Evolutionary conservation across 2,797 vertebrate species (phyloP), one percentile per base, ranked within the genome.

Genomic region (Microhierax caerulescens): DNA sequence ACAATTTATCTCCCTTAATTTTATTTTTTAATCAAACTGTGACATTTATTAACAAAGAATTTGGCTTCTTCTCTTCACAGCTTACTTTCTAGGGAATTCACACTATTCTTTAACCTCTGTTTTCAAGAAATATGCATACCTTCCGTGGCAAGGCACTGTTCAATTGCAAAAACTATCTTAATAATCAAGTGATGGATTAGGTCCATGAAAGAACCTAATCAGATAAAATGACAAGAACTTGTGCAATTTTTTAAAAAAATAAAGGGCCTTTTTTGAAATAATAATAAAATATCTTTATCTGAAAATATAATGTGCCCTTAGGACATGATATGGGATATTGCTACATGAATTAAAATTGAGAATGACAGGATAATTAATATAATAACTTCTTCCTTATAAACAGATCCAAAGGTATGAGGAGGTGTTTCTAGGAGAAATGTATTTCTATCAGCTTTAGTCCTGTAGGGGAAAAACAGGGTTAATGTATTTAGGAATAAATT

Each of bases 341-440:
- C 20, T 84, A 75, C 68, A 63, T 43, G 43, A 94, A 94, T 96
- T 95, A 94, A 86, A 90, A 92, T 97, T 97, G 48, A 53, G 93
- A 88, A 68, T 91, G 91, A 95, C 78, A 85, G 72, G 56, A 78
- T 94, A 96, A 93, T 94, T 96, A 90, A 90, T 91, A 47, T 82
- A 88, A 80, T 86, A 96, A 86, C 37, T 91, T n/a, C 25, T 93
- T 83, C 57, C 82, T 94, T 76, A 90, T 88, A 95, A 96, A 95
- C 60, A 92, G 61, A 37, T 88, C 30, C 36, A 78, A 92, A 94
- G 41, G 45, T 94, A 65, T 56, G 39, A 90, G 37, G 53, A 90
- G 30, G 5, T 78, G 9, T 70, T 85, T 78, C 25, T 19, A 59
- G 39, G 21, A 93, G 28, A 93, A 94, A 85, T 51, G 4, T 76